Evolutionary conservation across 2,888 invertebrate species (phyloP).

Genomic region (Miltochrista miniata): DNA sequence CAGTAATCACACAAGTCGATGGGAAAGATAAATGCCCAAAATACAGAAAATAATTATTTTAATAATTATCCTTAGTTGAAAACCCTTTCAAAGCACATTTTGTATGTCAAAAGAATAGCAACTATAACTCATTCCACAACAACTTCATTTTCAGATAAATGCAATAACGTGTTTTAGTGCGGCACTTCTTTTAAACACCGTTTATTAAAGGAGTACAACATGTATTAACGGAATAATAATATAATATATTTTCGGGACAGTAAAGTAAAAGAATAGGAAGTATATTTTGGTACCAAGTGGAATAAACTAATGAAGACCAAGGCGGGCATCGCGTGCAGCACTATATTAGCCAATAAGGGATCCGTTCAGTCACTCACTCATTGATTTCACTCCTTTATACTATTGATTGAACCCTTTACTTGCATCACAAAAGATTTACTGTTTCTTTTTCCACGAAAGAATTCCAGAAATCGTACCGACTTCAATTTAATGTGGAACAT

Average conservation of each 20-base stretch:
- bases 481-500: conserved; percentile 8
- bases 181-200: too few species aligned
- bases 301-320: conserved; percentile 18
- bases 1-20: too few species aligned
- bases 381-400: conserved; percentile 56
- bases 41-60: too few species aligned
- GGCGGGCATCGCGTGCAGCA: conserved; percentile 55
- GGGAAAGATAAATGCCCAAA: too few species aligned
- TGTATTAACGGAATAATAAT: too few species aligned
- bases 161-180: too few species aligned
- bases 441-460: conserved; percentile 18
- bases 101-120: too few species aligned
- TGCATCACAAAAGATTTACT: conserved; percentile 24
- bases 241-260: background rate
- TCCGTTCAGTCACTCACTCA: conserved; percentile 45
- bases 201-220: too few species aligned
- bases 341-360: conserved; percentile 64
- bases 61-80: too few species aligned
- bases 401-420: conserved; percentile 45
- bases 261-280: background rate
- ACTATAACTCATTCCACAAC: too few species aligned
- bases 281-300: conserved; percentile 14
- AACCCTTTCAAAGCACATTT: too few species aligned
- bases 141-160: too few species aligned
- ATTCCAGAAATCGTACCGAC: conserved; percentile 10